Evolutionary conservation across 1,140 invertebrate species (phyloP).

Genomic region (Meloidogyne floridensis): DNA sequence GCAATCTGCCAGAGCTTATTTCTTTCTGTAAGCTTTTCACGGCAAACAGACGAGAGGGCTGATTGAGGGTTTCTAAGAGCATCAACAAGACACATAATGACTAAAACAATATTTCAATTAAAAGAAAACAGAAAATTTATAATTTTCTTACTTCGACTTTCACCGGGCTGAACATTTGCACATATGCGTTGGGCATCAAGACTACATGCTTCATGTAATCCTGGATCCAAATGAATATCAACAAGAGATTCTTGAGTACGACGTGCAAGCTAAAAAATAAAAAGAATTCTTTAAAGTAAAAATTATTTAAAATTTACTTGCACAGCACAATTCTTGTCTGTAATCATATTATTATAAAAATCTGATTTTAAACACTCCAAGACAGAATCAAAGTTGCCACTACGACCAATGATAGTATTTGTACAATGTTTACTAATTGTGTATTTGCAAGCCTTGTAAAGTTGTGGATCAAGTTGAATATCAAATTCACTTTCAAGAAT

Average conservation of each 20-base stretch:
- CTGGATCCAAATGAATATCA: conserved; percentile 72
- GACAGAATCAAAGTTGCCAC: conserved; percentile 60
- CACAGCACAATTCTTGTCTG: conserved; percentile 50
- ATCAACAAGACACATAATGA: conserved; percentile 64
- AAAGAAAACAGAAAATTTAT: conserved; percentile 11
- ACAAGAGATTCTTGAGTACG: conserved; percentile 70
- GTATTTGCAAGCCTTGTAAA: conserved; percentile 77
- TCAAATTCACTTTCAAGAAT: conserved; percentile 69
- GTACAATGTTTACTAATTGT: conserved; percentile 78
- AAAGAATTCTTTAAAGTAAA: not conserved
- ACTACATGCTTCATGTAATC: conserved; percentile 69
- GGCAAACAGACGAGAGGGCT: conserved; percentile 49
- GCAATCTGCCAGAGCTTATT: conserved; percentile 63
- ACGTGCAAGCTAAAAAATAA: conserved; percentile 70
- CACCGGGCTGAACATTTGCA: conserved; percentile 78
- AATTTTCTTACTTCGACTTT: conserved; percentile 71
- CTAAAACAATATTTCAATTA: conserved; percentile 44
- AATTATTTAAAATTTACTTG: conserved; percentile 25
- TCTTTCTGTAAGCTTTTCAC: conserved; percentile 54
- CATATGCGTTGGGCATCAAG: conserved; percentile 79
- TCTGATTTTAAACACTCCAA: conserved; percentile 63
- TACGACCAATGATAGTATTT: conserved; percentile 64
- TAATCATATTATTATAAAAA: conserved; percentile 62
- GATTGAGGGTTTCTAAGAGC: conserved; percentile 45
- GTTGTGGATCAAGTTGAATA: conserved; percentile 83